These are phyloP conservation scores for Bos indicus DNA, from an alignment of 2,113 vertebrate genomes.

Conservation along the genomic window DNA sequence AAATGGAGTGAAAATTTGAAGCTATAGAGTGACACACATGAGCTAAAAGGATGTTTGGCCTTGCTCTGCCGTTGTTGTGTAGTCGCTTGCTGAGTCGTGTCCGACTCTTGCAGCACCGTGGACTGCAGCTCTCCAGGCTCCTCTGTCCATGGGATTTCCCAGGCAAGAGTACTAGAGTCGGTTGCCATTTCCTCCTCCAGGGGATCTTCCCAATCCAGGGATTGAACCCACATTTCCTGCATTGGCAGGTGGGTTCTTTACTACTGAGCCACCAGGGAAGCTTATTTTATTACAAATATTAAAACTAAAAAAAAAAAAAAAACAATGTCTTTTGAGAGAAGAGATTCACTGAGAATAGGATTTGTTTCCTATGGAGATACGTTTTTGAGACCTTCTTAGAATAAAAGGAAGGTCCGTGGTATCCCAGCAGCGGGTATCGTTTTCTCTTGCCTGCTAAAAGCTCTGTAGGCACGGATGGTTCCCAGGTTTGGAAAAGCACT, in stretches of 20 bases:
- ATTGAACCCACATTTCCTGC: not conserved
- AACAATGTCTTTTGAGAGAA: not conserved
- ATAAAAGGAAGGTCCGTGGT: not conserved
- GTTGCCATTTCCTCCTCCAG: not conserved
- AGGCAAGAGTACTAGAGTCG: not conserved
- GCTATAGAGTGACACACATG: not conserved
- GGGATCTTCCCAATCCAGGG: not conserved
- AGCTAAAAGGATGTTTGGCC: not conserved
- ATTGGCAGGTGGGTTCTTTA: not conserved
- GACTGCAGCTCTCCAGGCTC: not conserved
- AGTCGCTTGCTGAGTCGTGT: not conserved
- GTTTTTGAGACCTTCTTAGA: not conserved
- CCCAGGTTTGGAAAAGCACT: not conserved
- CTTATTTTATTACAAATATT: not conserved
- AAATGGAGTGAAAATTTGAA: not conserved
- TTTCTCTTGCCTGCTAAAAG: not conserved
- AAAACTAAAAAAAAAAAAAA: not conserved
- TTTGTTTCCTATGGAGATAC: not conserved
- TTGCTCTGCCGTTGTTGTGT: not conserved
- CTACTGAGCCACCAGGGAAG: not conserved
- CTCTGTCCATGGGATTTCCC: not conserved
- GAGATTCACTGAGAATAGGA: not conserved
- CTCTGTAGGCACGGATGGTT: not conserved
- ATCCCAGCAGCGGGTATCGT: not conserved
- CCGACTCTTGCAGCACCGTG: rapidly evolving